Conservation (phyloP, 2,797 vertebrate genomes). For the Podarcis lilfordi region DNA sequence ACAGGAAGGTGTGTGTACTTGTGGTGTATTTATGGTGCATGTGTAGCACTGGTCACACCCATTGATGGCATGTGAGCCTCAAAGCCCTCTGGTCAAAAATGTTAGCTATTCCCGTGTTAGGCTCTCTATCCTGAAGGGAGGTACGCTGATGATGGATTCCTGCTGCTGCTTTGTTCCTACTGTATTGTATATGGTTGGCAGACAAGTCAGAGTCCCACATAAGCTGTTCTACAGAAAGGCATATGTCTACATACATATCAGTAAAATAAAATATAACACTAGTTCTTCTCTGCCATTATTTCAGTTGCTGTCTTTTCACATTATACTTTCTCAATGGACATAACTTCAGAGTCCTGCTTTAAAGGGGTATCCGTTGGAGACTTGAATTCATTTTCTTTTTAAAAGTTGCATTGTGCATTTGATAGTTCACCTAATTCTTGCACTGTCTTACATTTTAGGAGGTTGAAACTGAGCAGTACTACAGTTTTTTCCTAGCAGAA, state of each 20-base stretch:
- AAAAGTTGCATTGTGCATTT: neutral
- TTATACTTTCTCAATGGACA: neutral
- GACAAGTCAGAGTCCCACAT: neutral
- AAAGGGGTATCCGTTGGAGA: neutral
- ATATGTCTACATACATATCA: neutral
- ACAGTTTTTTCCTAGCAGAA: conserved; percentile 94
- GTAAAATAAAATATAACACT: neutral
- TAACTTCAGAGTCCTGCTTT: neutral
- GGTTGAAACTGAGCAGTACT: conserved; percentile 98
- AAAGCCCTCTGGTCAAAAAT: too few relatives aligned
- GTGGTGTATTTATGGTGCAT: too few relatives aligned
- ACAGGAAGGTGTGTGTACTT: too few relatives aligned
- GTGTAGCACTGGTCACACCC: too few relatives aligned
- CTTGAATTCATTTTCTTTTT: neutral
- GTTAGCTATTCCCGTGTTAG: too few relatives aligned
- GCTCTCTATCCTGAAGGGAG: neutral
- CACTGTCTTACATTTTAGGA: conserved; percentile 82
- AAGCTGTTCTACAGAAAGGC: too few relatives aligned
- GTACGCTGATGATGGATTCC: neutral
- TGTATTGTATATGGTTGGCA: neutral
- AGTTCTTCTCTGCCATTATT: neutral
- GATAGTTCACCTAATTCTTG: neutral
- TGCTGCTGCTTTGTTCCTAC: neutral
- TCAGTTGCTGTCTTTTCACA: neutral
- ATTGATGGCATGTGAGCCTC: too few relatives aligned